These are phyloP conservation scores for Athene noctua DNA, from an alignment of 2,113 vertebrate genomes.

Conservation along the genomic window DNA sequence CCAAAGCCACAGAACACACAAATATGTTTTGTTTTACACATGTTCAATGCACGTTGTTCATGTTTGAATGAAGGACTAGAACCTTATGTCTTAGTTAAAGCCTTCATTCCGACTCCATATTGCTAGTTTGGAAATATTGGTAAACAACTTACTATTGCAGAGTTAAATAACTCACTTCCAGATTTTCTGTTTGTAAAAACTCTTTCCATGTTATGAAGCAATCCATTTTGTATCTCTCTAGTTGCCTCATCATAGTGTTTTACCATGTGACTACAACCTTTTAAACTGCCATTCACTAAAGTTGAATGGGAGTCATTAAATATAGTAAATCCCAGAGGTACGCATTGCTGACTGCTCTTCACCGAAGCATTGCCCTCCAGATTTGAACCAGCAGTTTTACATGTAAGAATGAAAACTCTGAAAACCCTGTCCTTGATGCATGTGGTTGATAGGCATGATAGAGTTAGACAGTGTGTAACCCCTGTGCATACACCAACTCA, in stretches of 20 bases:
- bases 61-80: not conserved
- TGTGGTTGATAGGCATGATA: not conserved
- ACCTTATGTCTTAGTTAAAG: not conserved
- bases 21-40: not conserved
- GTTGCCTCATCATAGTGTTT: not conserved
- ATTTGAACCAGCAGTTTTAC: not conserved
- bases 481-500: rapidly evolving
- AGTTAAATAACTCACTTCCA: not conserved
- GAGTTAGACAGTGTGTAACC: not conserved
- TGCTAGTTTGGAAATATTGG: not conserved
- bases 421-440: not conserved
- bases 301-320: not conserved
- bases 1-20: not conserved
- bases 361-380: not conserved
- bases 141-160: not conserved
- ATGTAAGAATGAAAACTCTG: not conserved
- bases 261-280: not conserved
- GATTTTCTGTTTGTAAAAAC: not conserved
- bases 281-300: not conserved
- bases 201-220: not conserved
- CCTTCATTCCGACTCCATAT: not conserved
- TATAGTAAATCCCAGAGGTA: not conserved
- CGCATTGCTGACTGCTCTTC: not conserved
- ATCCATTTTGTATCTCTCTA: not conserved
- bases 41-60: not conserved